Base-by-base conservation (phyloP, 1,140 invertebrate genomes). In the Scylla paramamosain region DNA sequence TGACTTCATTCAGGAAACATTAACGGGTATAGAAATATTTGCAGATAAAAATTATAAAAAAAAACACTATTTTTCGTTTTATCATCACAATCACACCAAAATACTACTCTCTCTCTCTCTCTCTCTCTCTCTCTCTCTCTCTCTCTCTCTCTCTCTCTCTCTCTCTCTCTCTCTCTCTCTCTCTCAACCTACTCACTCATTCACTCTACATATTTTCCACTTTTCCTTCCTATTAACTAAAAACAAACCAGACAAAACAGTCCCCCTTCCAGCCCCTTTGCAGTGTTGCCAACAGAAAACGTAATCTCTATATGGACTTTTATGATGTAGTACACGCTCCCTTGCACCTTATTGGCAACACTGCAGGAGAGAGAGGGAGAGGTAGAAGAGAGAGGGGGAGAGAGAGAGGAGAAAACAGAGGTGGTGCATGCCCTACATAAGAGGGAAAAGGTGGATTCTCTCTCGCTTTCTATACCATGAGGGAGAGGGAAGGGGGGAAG, bases 321-420 rank as follows among this genome's bases (percentile, higher is more conserved):
- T 77, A 77, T 77, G 67, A 77, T 20, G 52, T 14, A 59, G 67
- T n/a, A 77, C 67, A 77, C 67, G 67, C 25, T 77, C 20, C 67
- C 67, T 77, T 77, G 67, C 67, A 77, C 25, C 67, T 77, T 77
- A 77, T 77, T 77, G 67, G 67, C n/a, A 77, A 77, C 67, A 20
- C 67, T 77, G 67, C 20, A 2, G n/a, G 67, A 77, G 67, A n/a
- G 67, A 25, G 67, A 77, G 67, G 25, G 67, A 20, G 25, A 25
- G 67, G n/a, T 6, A 77, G 67, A n/a, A n/a, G 25, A 77, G 67
- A 77, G 67, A 87, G 84, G 25, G 84, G 20, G 84, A 28, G 25
- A 31, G 28, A 32, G 84, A 46, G 84, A 46, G 12, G 84, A 29
- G 31, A 46, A 46, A 28, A 28, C 1, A 32, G 84, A 46, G 31